These are phyloP conservation scores for Perca schrenkii DNA, from an alignment of 2,113 vertebrate genomes.

Conservation along the genomic window DNA sequence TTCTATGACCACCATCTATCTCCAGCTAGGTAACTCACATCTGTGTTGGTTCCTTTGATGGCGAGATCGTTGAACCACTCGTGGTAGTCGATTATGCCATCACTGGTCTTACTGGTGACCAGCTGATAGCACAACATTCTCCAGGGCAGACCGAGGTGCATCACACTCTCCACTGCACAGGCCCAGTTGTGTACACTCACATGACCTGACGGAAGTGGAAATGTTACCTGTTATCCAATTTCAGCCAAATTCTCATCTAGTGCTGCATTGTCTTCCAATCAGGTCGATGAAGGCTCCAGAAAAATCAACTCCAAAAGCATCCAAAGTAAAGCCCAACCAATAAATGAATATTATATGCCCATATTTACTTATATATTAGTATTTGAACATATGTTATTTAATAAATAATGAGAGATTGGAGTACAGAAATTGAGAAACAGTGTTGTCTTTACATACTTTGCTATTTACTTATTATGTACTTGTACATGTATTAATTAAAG, in stretches of 20 bases:
- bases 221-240: background rate
- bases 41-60: conserved; percentile 73
- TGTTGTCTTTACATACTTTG: background rate
- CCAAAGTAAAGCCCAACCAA: background rate
- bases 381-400: too few species aligned
- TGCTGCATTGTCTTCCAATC: background rate
- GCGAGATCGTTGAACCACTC: conserved; percentile 83
- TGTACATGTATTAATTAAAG: background rate
- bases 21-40: conserved; percentile 56
- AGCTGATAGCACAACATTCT: conserved; percentile 89
- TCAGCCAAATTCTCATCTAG: background rate
- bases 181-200: conserved; percentile 89
- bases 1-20: background rate
- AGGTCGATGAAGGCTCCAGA: background rate
- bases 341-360: background rate
- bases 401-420: too few species aligned
- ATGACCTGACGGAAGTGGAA: conserved; percentile 53
- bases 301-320: background rate
- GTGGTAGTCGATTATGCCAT: conserved; percentile 76
- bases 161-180: conserved; percentile 85
- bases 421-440: background rate
- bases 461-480: background rate
- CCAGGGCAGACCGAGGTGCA: conserved; percentile 91
- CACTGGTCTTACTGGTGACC: conserved; percentile 61
- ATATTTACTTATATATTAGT: too few species aligned